These are phyloP conservation scores for Pseudomugil gertrudae DNA, from an alignment of 2,797 vertebrate genomes.

Conservation along the genomic window DNA sequence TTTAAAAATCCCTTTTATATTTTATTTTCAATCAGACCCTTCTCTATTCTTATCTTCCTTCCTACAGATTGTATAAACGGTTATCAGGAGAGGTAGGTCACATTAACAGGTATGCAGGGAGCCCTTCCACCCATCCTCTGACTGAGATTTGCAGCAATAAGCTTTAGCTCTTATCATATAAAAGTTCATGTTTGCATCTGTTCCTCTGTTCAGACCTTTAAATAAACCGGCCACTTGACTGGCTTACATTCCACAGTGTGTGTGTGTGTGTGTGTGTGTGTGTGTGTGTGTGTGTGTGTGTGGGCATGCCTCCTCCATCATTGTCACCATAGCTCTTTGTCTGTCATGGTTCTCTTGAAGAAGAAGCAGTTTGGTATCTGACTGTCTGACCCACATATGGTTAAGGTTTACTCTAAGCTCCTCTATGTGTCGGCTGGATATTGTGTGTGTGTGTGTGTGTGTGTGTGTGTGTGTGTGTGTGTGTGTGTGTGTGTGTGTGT, in stretches of 20 bases:
- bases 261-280: conserved; percentile 16
- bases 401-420: conserved; percentile 49
- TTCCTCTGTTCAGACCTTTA: conserved; percentile 48
- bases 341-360: conserved; percentile 48
- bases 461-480: conserved; percentile 18
- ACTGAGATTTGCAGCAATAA: conserved; percentile 6
- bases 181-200: conserved; percentile 39
- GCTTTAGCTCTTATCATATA: conserved; percentile 15
- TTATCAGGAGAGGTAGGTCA: neutral
- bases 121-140: neutral
- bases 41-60: too few species aligned
- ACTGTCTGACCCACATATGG: conserved; percentile 73
- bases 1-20: too few species aligned
- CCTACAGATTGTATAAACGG: neutral
- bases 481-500: neutral
- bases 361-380: conserved; percentile 46
- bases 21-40: too few species aligned
- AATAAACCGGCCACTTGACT: conserved; percentile 64
- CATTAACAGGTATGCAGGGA: neutral
- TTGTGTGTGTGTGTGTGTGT: conserved; percentile 17
- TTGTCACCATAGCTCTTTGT: conserved; percentile 66
- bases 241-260: conserved; percentile 49
- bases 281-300: conserved; percentile 30
- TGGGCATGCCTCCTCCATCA: conserved; percentile 63
- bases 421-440: conserved; percentile 34